phyloP scores from a whole-genome alignment of 2,113 vertebrate genomes.

The Ammospiza caudacuta region DNA sequence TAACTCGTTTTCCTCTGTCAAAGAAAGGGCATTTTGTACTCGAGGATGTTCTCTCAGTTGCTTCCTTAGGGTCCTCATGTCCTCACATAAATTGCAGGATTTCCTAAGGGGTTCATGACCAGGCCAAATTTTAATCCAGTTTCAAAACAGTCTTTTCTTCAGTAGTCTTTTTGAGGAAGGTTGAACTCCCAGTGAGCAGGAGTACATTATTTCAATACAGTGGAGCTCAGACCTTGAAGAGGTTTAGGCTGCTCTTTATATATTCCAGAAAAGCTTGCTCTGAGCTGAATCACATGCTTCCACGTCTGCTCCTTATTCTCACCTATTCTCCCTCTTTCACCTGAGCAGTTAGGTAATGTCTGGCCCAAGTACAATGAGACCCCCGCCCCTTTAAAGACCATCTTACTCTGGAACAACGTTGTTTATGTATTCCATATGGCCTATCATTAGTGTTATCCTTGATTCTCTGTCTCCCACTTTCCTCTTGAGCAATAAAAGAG shows the following conservation, averaged over 20 bases:
- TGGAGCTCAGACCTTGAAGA: neutral
- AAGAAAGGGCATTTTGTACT: neutral
- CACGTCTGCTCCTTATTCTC: conserved; percentile 50
- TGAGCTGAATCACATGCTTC: neutral
- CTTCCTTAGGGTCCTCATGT: neutral
- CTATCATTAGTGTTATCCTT: conserved; percentile 28
- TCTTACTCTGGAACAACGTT: conserved; percentile 41
- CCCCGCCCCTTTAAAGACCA: neutral
- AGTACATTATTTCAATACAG: neutral
- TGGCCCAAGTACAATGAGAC: conserved; percentile 13
- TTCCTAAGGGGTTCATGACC: neutral
- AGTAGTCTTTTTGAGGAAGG: neutral
- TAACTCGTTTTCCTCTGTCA: neutral
- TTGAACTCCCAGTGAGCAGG: neutral
- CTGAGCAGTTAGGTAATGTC: conserved; percentile 57
- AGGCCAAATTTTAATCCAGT: neutral
- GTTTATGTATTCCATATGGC: conserved; percentile 66
- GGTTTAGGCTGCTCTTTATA: conserved; percentile 42
- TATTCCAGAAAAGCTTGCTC: conserved; percentile 38
- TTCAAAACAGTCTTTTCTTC: conserved; percentile 2
- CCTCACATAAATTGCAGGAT: neutral
- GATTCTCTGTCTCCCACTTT: conserved; percentile 59
- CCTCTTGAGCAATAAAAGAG: conserved; percentile 42
- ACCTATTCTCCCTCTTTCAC: conserved; percentile 45
- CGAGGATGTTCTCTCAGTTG: neutral